Percentiles rank a stretch among this genome's conserved stretches.
phyloP scores from a whole-genome alignment of 2,113 vertebrate species.

The Promerops cafer region DNA sequence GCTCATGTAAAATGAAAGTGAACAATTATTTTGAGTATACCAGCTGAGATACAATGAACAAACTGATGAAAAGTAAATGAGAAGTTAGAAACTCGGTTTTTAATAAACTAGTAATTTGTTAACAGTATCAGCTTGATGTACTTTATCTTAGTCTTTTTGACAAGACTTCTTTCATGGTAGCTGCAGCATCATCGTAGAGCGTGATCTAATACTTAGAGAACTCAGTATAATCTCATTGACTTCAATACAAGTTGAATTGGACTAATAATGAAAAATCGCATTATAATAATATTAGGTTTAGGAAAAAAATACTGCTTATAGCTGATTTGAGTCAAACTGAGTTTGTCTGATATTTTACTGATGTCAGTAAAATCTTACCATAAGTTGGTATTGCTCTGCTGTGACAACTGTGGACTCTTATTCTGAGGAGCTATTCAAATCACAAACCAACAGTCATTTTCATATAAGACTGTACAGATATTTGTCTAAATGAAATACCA shows the following conservation, averaged over 20 bases:
- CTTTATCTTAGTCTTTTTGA: slow-evolving; percentile 29
- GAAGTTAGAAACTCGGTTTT: slow-evolving; percentile 5
- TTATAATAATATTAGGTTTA: slow-evolving; percentile 58
- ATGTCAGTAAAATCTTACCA: slow-evolving; percentile 52
- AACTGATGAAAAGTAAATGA: slow-evolving; percentile 26
- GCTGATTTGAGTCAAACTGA: slow-evolving; percentile 59
- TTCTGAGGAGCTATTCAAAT: slow-evolving; percentile 38
- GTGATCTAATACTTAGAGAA: slow-evolving; percentile 52
- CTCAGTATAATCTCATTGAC: slow-evolving; percentile 56
- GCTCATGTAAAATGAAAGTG: not conserved
- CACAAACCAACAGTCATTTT: not conserved
- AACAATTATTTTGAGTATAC: not conserved
- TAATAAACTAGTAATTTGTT: slow-evolving; percentile 36
- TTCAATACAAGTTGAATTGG: slow-evolving; percentile 56
- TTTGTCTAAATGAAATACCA: not conserved
- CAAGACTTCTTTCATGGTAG: slow-evolving; percentile 10
- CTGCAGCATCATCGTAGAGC: not conserved
- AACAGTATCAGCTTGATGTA: not conserved
- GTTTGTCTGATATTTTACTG: slow-evolving; percentile 58
- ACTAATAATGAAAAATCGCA: slow-evolving; percentile 61
- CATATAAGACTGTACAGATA: not conserved
- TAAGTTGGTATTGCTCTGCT: slow-evolving; percentile 37
- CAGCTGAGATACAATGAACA: slow-evolving; percentile 18
- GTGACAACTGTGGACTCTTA: slow-evolving; percentile 21
- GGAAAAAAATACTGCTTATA: slow-evolving; percentile 57